phyloP scores from a whole-genome alignment of 2,888 invertebrate species.

The Cosmia trapezina region DNA sequence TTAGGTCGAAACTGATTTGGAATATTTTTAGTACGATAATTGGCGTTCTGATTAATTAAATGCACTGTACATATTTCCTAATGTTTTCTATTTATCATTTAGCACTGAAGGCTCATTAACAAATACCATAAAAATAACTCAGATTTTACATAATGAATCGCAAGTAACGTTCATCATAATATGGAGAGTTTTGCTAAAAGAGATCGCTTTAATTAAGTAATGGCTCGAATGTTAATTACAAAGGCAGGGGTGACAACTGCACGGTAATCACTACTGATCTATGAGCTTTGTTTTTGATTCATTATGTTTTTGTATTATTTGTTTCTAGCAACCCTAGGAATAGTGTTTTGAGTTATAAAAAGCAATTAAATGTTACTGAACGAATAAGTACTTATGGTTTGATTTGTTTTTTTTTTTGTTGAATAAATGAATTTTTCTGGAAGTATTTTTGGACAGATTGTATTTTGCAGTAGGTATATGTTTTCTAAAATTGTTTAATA shows the following conservation, averaged over 20 bases:
- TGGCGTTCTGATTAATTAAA: neutral
- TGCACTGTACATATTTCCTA: no score
- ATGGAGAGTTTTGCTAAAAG: constrained; percentile 71
- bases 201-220: constrained; percentile 95
- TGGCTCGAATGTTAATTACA: constrained; percentile 94
- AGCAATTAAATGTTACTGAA: neutral
- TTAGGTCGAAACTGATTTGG: neutral
- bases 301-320: constrained; percentile 64
- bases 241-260: constrained; percentile 85
- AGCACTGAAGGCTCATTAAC: neutral
- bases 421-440: no score
- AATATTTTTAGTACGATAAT: neutral
- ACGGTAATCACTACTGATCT: constrained; percentile 68
- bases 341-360: neutral
- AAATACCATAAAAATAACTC: constrained; percentile 42
- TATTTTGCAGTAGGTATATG: no score
- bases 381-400: no score
- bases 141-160: constrained; percentile 26
- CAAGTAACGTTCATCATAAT: constrained; percentile 70
- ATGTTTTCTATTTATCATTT: constrained; percentile 5
- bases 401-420: no score
- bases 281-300: constrained; percentile 65
- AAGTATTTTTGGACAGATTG: no score
- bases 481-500: no score
- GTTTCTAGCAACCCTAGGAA: constrained; percentile 11